A percentile compares a stretch with the other conserved stretches of the same genome.
Conservation (phyloP, 2,113 vertebrate genomes). For the Aphyosemion australe region DNA sequence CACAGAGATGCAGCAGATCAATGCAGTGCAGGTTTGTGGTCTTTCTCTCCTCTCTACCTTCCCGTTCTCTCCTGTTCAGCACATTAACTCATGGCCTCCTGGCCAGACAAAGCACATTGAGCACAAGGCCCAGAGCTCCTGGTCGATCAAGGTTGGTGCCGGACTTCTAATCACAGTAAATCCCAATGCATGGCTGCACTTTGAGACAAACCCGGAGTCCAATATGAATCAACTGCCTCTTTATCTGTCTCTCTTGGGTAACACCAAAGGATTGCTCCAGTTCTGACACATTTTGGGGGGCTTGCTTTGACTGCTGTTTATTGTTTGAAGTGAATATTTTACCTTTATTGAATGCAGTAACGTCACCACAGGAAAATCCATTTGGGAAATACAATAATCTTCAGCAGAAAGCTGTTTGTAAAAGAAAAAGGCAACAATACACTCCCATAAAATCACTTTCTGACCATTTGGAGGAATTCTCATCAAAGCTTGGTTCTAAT, state of each 20-base stretch:
- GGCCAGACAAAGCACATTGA: slow-evolving; percentile 62
- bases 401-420: no score
- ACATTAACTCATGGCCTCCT: slow-evolving; percentile 55
- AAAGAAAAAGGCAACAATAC: not conserved
- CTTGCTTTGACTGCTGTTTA: not conserved
- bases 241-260: not conserved
- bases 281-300: slow-evolving; percentile 1
- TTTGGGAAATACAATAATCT: not conserved
- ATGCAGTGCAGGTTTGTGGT: slow-evolving; percentile 39
- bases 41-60: slow-evolving; percentile 21
- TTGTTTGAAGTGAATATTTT: not conserved
- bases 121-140: slow-evolving; percentile 37
- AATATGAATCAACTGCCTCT: slow-evolving; percentile 38
- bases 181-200: slow-evolving; percentile 56
- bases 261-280: slow-evolving; percentile 1
- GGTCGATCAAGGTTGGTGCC: slow-evolving; percentile 60
- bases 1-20: slow-evolving; percentile 59
- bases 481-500: not conserved
- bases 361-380: not conserved
- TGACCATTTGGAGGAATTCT: not conserved
- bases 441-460: not conserved
- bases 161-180: slow-evolving; percentile 54
- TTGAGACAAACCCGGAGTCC: slow-evolving; percentile 49
- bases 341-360: not conserved
- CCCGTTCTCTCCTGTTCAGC: slow-evolving; percentile 44